phyloP scores from a whole-genome alignment of 1,140 invertebrate genomes.

The Stegodyphus dumicola region DNA sequence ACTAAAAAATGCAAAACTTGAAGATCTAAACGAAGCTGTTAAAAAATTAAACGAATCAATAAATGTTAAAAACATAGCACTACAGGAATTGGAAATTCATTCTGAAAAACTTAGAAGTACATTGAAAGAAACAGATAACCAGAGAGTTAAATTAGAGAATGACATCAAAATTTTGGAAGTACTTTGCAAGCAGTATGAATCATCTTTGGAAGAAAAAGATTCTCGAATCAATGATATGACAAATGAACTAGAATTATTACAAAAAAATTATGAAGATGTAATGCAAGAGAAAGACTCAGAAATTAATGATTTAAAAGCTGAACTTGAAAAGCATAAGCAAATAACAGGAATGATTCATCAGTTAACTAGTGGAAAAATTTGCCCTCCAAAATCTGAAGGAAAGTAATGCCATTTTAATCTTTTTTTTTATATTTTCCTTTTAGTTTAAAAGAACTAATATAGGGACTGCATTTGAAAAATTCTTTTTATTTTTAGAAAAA shows the following conservation, averaged over 20 bases:
- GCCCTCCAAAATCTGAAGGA: not conserved
- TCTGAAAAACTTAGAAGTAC: not conserved
- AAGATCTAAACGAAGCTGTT: constrained; percentile 24
- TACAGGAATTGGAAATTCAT: not conserved
- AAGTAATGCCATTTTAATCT: no score
- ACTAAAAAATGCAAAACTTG: constrained; percentile 41
- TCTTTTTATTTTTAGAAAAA: no score
- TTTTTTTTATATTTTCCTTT: no score
- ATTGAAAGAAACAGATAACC: constrained; percentile 25
- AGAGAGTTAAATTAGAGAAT: constrained; percentile 29
- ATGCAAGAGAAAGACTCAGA: constrained; percentile 17
- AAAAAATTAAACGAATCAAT: constrained; percentile 19
- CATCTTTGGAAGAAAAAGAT: constrained; percentile 32
- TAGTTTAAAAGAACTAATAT: not conserved
- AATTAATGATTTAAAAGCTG: constrained; percentile 38
- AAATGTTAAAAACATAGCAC: not conserved
- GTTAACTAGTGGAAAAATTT: constrained; percentile 41
- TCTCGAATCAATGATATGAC: constrained; percentile 8
- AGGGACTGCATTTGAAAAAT: no score
- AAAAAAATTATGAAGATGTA: constrained; percentile 5
- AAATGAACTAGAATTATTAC: constrained; percentile 6
- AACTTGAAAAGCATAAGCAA: constrained; percentile 48
- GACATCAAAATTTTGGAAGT: constrained; percentile 44
- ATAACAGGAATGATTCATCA: constrained; percentile 60
- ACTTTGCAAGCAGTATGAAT: constrained; percentile 44